Base-by-base conservation (phyloP, 2,797 vertebrate genomes). In the Sciurus vulgaris region DNA sequence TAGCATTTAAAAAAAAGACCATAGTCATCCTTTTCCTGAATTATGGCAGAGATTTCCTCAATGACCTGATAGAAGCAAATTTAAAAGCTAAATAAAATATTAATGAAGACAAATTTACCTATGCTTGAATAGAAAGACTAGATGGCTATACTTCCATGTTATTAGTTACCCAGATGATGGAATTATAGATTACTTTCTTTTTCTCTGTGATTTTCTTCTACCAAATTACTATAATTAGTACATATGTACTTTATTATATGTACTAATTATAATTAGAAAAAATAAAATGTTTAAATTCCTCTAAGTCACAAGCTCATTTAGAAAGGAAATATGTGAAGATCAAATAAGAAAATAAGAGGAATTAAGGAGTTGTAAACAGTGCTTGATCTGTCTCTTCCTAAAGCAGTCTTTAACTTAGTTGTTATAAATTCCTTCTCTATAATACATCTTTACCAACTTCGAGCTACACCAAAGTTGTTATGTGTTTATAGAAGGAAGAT, bases 31-130 rank as follows among this genome's bases (percentile, higher is more conserved):
- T 47, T 91, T 88, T 35, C 47, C 82, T 67, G 9, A 87, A 63
- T 84, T 86, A 77, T 30, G 33, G 70, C 22, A 95, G 33, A 95
- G 33, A 85, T 69, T 74, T 85, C 72, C 51, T 89, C 67, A 92
- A 10, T 74, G 56, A 87, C 3, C 56, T 85, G 24, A 85, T 24
- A 56, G n/a, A 96, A 63, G 61, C 91, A 87, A 92, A 87, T 44
- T 84, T 81, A 65, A 96, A 91, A 95, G 56, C 26, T 94, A 90
- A 94, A 72, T 81, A 84, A 95, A 96, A 63, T 72, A 91, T 76
- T 81, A 61, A 88, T 7, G 76, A 67, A 93, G 81, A 90, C 51
- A 81, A 91, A 73, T 86, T 26, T 96, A 26, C 56, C 92, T 77
- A 93, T 92, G 18, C 22, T 22, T 82, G 24, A 95, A 79, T n/a